Evolutionary conservation across 2,888 invertebrate genomes (phyloP).

Genomic region (Nomada fabriciana): DNA sequence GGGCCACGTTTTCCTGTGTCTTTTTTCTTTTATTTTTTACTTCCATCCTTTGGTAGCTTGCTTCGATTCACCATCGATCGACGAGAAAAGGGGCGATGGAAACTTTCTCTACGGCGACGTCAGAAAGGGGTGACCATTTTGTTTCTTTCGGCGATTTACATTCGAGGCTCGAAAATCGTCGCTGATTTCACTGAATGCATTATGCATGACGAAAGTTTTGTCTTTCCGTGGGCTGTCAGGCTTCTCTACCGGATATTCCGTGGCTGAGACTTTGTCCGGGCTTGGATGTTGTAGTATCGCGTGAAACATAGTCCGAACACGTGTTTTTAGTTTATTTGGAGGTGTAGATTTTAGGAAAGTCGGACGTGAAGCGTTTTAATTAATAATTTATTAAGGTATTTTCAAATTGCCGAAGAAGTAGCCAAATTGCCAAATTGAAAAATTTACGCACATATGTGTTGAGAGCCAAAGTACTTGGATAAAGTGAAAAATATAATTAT

Average conservation of each 20-base stretch:
- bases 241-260: not conserved
- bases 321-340: not conserved
- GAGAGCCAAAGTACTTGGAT: too few relatives aligned
- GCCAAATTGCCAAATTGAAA: too few relatives aligned
- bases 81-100: not conserved
- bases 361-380: too few relatives aligned
- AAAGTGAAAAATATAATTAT: too few relatives aligned
- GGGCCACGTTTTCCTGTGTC: conserved; percentile 43
- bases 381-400: too few relatives aligned
- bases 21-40: conserved; percentile 25
- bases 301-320: not conserved
- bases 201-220: conserved; percentile 35
- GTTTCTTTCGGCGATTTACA: conserved; percentile 21
- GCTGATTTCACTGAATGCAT: conserved; percentile 13
- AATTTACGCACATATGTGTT: too few relatives aligned
- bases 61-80: conserved; percentile 3
- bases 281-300: not conserved
- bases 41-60: not conserved
- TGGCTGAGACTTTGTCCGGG: conserved; percentile 8
- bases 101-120: not conserved
- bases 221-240: conserved; percentile 9
- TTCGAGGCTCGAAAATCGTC: conserved; percentile 27
- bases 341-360: not conserved
- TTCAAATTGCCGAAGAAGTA: too few relatives aligned
- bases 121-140: not conserved